Percentiles rank a stretch among this genome's conserved stretches.
phyloP scores from a whole-genome alignment of 2,888 invertebrate species.

The Eumacrocentrus americanus region DNA sequence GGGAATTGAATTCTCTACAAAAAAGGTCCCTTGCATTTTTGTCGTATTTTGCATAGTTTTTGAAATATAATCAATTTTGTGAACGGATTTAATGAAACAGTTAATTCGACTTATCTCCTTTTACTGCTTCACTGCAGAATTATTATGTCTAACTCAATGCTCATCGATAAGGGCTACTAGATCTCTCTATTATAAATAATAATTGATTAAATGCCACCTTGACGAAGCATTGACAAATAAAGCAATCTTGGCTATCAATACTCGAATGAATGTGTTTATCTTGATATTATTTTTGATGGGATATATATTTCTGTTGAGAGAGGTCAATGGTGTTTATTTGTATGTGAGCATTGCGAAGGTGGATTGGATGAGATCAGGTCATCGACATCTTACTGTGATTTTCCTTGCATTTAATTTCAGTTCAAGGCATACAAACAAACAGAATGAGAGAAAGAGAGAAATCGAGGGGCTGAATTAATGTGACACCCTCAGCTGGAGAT shows the following conservation, averaged over 20 bases:
- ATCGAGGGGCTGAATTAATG: not conserved
- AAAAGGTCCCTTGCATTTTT: no score
- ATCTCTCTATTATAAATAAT: no score
- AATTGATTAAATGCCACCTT: not conserved
- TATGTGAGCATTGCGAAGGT: not conserved
- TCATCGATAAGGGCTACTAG: no score
- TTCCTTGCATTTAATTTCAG: constrained; percentile 20
- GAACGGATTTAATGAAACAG: no score
- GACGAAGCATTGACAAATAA: not conserved
- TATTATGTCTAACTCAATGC: no score
- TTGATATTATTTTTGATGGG: not conserved
- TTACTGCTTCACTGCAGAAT: no score
- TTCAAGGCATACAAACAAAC: not conserved
- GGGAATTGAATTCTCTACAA: no score
- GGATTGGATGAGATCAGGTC: not conserved
- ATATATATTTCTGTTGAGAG: not conserved
- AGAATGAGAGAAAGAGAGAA: not conserved
- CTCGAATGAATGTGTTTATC: not conserved
- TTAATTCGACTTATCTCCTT: no score
- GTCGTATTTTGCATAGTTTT: no score
- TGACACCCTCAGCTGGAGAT: not conserved
- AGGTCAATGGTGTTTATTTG: constrained; percentile 2
- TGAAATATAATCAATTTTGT: no score
- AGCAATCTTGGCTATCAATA: not conserved
- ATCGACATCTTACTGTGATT: constrained; percentile 27